phyloP scores from a whole-genome alignment of 2,888 invertebrate species.

The Omphaloscelis lunosa region DNA sequence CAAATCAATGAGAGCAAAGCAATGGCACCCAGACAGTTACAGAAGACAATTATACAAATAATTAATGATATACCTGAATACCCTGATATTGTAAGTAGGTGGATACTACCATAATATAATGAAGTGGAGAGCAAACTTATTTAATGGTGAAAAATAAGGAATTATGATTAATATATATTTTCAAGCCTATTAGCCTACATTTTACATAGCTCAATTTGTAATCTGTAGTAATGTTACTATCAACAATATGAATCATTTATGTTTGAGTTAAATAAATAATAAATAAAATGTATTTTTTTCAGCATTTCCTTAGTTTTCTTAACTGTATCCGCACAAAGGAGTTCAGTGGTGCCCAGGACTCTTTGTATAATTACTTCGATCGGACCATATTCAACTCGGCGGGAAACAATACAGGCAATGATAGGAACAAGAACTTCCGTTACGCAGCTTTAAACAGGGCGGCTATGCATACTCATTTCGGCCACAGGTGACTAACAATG shows the following conservation, averaged over 20 bases:
- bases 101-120: background rate
- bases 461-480: slow-evolving; percentile 96
- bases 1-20: slow-evolving; percentile 96
- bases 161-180: background rate
- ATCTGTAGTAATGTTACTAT: background rate
- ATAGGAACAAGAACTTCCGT: slow-evolving; percentile 93
- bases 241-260: too few relatives aligned
- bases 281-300: slow-evolving; percentile 82
- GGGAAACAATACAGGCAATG: slow-evolving; percentile 83
- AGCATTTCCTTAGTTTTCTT: slow-evolving; percentile 97
- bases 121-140: background rate
- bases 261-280: too few relatives aligned
- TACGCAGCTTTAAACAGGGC: slow-evolving; percentile 98
- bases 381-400: slow-evolving; percentile 87
- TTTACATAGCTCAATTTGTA: background rate
- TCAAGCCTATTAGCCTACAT: background rate
- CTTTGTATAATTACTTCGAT: slow-evolving; percentile 95
- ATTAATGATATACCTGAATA: slow-evolving; percentile 94
- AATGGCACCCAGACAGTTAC: slow-evolving; percentile 94
- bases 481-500: slow-evolving; percentile 92
- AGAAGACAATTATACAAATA: slow-evolving; percentile 93
- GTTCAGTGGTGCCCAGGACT: slow-evolving; percentile 95
- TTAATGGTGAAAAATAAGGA: background rate
- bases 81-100: slow-evolving; percentile 94
- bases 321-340: slow-evolving; percentile 97